Conservation (phyloP, 2,888 invertebrate species). For the Amiota mariae region DNA sequence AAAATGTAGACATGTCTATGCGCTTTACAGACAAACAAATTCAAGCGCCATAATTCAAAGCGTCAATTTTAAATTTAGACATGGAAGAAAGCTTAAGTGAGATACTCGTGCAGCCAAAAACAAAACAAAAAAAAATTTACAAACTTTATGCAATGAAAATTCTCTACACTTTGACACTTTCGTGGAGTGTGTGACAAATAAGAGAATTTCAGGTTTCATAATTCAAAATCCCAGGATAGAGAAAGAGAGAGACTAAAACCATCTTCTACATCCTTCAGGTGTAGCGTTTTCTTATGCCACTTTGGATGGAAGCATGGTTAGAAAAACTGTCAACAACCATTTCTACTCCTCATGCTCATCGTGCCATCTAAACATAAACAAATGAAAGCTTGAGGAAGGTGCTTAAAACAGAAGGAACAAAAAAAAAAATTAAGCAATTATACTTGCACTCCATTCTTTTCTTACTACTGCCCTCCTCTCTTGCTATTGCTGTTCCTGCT, state of each 20-base stretch:
- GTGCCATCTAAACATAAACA: not conserved
- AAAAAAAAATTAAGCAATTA: constrained; percentile 3
- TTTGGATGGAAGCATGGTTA: too few relatives aligned
- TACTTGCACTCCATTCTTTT: not conserved
- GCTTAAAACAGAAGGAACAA: not conserved
- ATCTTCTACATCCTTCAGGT: too few relatives aligned
- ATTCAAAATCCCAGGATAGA: too few relatives aligned
- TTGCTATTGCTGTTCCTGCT: not conserved
- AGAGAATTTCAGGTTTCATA: too few relatives aligned
- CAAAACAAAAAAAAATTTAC: not conserved
- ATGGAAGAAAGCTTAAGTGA: not conserved
- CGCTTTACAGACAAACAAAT: constrained; percentile 26
- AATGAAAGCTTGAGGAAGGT: not conserved
- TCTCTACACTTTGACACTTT: too few relatives aligned
- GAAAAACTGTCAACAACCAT: not conserved
- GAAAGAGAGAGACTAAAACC: too few relatives aligned
- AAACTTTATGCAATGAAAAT: too few relatives aligned
- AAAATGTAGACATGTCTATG: constrained; percentile 19
- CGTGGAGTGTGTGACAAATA: too few relatives aligned
- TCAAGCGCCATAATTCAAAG: constrained; percentile 23
- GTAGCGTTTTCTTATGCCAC: too few relatives aligned
- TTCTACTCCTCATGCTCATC: not conserved
- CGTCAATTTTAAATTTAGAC: constrained; percentile 25
- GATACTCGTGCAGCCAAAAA: too few relatives aligned
- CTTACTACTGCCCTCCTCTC: too few relatives aligned